Conservation (phyloP, 2,797 vertebrate species). For the Peromyscus attwateri region DNA sequence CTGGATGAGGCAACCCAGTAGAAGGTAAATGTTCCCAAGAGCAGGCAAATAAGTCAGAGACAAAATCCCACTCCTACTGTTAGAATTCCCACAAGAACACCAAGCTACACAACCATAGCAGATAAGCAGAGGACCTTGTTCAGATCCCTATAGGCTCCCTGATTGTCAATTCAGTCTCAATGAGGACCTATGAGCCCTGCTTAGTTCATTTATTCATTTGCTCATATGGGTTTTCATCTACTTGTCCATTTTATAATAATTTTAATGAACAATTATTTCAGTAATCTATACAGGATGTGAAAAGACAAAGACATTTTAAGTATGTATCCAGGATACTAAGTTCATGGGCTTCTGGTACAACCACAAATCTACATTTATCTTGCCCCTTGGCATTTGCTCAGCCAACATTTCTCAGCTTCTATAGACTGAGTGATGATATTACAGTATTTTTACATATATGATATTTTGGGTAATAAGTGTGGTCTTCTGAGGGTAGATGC, state of each 20-base stretch:
- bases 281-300: background rate
- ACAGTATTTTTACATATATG: background rate
- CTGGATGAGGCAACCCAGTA: background rate
- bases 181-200: background rate
- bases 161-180: too few relatives aligned
- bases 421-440: background rate
- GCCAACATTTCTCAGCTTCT: background rate
- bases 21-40: background rate
- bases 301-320: background rate
- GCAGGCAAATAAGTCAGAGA: background rate
- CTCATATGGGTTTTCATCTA: background rate
- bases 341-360: background rate
- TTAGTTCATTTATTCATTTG: too few relatives aligned
- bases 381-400: background rate
- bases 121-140: background rate
- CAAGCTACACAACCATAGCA: too few relatives aligned
- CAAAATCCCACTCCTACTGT: background rate
- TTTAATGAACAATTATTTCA: background rate
- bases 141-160: background rate
- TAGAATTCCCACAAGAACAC: background rate
- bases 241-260: background rate
- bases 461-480: background rate
- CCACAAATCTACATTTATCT: background rate
- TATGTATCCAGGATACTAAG: background rate
- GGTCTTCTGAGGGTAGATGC: background rate